Percentiles rank a stretch among this genome's conserved stretches.
Evolutionary conservation across 2,797 vertebrate genomes (phyloP).

Genomic region (Pseudomugil gertrudae): DNA sequence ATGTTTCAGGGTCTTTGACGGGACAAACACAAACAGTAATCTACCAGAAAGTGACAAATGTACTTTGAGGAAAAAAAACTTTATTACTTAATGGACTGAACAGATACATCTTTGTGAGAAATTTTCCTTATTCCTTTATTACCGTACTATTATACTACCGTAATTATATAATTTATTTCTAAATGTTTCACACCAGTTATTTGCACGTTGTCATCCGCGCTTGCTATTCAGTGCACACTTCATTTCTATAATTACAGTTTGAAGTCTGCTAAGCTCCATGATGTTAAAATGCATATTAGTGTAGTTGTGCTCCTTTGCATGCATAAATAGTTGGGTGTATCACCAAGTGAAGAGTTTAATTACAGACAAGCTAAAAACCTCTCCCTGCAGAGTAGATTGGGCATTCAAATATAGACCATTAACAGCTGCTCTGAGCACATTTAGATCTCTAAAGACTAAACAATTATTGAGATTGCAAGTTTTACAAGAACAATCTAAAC

Average conservation of each 20-base stretch:
- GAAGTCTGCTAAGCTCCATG: neutral
- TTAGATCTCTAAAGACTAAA: constrained; percentile 34
- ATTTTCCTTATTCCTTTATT: neutral
- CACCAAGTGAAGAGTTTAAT: constrained; percentile 62
- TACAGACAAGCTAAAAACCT: constrained; percentile 64
- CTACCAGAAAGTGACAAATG: constrained; percentile 18
- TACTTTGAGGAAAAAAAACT: neutral
- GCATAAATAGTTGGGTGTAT: constrained; percentile 61
- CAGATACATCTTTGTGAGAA: neutral
- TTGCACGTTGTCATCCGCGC: constrained; percentile 1
- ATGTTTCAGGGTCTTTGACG: constrained; percentile 20
- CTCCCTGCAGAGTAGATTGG: constrained; percentile 56
- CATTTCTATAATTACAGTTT: neutral
- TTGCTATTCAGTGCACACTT: neutral
- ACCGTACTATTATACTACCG: too few relatives aligned
- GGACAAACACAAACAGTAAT: constrained; percentile 32
- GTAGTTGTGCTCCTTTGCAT: constrained; percentile 22
- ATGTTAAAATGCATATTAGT: constrained; percentile 28
- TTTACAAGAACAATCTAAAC: neutral
- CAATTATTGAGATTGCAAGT: constrained; percentile 17
- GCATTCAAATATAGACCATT: constrained; percentile 63
- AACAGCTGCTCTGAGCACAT: constrained; percentile 58
- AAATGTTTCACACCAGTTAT: neutral
- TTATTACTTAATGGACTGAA: neutral
- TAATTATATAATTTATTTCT: neutral